These are phyloP conservation scores for Trachythela sp. DNA, from an alignment of 64 coral and sea anemone genomes.

Conservation along the genomic window DNA sequence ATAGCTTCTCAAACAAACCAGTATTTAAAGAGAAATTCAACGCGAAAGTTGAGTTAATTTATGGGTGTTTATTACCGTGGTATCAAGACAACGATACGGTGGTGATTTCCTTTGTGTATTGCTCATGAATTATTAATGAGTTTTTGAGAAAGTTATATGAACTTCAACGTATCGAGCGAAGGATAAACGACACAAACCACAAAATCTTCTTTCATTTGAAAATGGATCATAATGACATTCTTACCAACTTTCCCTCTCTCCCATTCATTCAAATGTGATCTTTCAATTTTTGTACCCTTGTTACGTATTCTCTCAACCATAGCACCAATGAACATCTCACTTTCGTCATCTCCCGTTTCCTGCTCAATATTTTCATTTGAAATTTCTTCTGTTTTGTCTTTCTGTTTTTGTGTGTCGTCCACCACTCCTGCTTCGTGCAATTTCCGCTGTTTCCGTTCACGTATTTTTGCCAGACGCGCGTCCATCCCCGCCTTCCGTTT, in stretches of 20 bases:
- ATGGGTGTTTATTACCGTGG: too few species aligned
- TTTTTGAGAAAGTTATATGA: too few species aligned
- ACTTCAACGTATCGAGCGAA: too few species aligned
- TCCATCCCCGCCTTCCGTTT: conserved; percentile 84
- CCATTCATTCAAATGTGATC: not conserved
- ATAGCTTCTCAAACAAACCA: too few species aligned
- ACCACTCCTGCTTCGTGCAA: conserved; percentile 44
- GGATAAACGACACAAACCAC: too few species aligned
- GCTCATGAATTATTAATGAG: too few species aligned
- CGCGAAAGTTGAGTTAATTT: too few species aligned
- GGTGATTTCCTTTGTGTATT: too few species aligned
- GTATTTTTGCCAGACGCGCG: conserved; percentile 81
- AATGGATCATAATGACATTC: not conserved
- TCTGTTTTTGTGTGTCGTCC: conserved; percentile 10
- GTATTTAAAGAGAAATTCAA: too few species aligned
- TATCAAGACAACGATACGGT: too few species aligned
- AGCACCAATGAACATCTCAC: conserved; percentile 35
- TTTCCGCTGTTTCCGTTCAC: conserved; percentile 74
- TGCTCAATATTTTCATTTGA: conserved; percentile 45
- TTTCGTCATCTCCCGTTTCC: conserved; percentile 60
- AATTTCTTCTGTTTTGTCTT: conserved; percentile 28
- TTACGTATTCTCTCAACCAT: not conserved
- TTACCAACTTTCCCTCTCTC: not conserved
- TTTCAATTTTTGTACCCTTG: not conserved
- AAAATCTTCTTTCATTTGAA: too few species aligned